Evolutionary conservation across 2,888 invertebrate genomes (phyloP), one percentile per base, ranked within the genome.

Genomic region (Dryobota labecula): DNA sequence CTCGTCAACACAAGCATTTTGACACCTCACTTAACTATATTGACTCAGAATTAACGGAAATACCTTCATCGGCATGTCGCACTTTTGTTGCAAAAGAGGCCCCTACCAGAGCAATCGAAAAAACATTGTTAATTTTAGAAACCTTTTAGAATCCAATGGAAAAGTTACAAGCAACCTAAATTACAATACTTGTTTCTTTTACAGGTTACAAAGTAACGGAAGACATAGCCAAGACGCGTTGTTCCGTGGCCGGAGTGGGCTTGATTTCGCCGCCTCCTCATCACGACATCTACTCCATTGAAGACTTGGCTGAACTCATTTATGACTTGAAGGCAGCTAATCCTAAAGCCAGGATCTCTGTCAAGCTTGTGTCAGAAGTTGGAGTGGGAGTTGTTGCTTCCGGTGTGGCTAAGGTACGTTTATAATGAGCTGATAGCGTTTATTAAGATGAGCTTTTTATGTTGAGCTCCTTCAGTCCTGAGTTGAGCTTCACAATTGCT

Each of bases 251-350:
- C 0, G 99, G 99, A 6, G 99, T 99, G 15, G 99, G 99, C 9
- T 96, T 99, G 13, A 99, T 99, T 92, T 99, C 99, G 0, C 99
- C 99, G 9, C 99, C 99, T 15, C 99, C 99, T 3, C 99, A 99
- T 96, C 99, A 99, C 96, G 99, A 99, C 90, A 99, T 99, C 94
- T 99, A 99, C 96, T 99, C 99, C 63, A 99, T 99, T 91, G 99
- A 99, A 94, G 99, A 99, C 96, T 96, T 99, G 88, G 99, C 99
- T 0, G 99, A 99, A 94, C 96, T 99, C 69, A 99, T 99, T 90
- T 99, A 99, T 91, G 99, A 99, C 95, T 96, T 99, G 82, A 99
- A 99, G 94, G 99, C 99, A 90, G 98, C 99, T 78, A 99, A 99
- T 96, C 99, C 99, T 0, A 96, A 96, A 68, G 99, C 99, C 0